Base-by-base conservation (phyloP, 2,113 vertebrate genomes). In the Synodontis membranacea region DNA sequence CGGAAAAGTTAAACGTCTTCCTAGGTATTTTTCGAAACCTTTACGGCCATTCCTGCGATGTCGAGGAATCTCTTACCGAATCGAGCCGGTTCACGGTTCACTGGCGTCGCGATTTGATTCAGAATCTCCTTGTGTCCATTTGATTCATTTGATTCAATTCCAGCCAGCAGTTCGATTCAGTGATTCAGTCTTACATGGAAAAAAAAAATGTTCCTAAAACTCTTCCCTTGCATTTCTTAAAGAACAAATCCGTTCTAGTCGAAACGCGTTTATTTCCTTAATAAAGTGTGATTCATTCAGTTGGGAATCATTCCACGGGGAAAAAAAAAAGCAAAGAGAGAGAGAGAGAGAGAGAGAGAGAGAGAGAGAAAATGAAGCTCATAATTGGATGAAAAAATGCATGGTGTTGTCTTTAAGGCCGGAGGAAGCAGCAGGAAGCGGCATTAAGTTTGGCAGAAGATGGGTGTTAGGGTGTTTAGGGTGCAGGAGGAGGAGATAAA, bases 401-500 rank as follows among this genome's bases (percentile, higher is more conserved):
- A 14, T 23, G 14, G 34, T 80, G 34, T 42, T 39, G 78, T 80
- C 2, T 80, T 39, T 80, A 39, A 39, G 78, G 34, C 42, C 78
- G 28, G 31, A 78, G n/a, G 84, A 17, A 66, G 75, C 58, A 37
- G n/a, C 62, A 37, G 58, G 78, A 80, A 80, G 50, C 5, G 52
- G 52, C 21, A 42, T 56, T 37, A 80, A 42, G 23, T 37, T 7
- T 52, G 75, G 75, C 58, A 66, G 58, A 50, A 64, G 48, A 37
- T 39, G 75, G 66, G 58, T 17, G 74, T 76, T 80, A 14, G 37
- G 60, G 44, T 37, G 64, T 50, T 86, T 68, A 50, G 75, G 75
- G 74, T 52, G 60, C 75, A 64, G 84, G 58, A 68, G 58, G 60
- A 80, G 60, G 64, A 80, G 84, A 86, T 86, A 44, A 86, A 80